Evolutionary conservation across 2,113 vertebrate genomes (phyloP), one percentile per base, ranked within the genome.

Genomic region (Rutilus rutilus): DNA sequence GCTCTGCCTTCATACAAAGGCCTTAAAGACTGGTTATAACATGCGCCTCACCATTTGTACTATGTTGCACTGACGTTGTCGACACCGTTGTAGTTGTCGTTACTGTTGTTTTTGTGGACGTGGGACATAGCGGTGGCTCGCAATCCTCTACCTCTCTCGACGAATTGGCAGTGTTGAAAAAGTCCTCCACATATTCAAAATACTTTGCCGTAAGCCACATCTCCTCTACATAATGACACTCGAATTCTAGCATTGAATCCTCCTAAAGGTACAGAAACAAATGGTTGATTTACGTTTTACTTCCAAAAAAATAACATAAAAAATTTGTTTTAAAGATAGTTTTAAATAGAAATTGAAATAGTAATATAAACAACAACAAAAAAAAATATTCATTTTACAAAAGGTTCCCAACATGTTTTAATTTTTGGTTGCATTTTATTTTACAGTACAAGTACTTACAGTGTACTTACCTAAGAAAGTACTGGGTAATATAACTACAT

Each of bases 181-280:
- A 93, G 23, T 94, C 90, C 90, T 94, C 87, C 50, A 95, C 87
- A 74, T 93, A 95, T 85, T 95, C 89, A 88, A 95, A 95, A 89
- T 95, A 95, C 42, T 30, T 85, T 3, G 47, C 90, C 4, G 95
- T 95, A 45, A 87, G 89, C 94, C 94, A 95, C 89, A 86, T 73
- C 67, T 93, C 94, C 27, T 90, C 59, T 86, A 91, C 90, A 89
- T 93, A 95, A 93, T 95, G 94, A 89, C 95, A 95, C 84, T 92
- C 74, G 77, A 95, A 95, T 1, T 95, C 94, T 5, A 86, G 87
- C 94, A 95, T 95, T 78, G 91, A 85, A 0, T 52, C 42, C 65
- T 93, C 93, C 95, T 95, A 89, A 62, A 60, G 54, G 17, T 21
- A 7, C 47, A 77, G 74, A 30, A 54, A 50, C 50, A 30, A 47